Evolutionary conservation across 2,113 vertebrate genomes (phyloP).

Genomic region (Sitta europaea): DNA sequence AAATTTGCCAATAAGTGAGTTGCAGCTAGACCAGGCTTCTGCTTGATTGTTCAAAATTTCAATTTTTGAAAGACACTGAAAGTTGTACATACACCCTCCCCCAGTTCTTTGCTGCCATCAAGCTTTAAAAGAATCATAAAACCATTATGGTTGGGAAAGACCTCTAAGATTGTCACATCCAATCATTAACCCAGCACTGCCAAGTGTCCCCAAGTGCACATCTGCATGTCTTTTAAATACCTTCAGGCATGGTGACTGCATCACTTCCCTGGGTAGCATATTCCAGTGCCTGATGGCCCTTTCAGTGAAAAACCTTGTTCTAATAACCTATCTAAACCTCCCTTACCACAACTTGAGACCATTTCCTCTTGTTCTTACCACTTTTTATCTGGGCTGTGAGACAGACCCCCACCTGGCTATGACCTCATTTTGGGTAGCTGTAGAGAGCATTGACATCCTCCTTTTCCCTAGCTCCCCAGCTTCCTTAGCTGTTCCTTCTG

Average conservation of each 20-base stretch:
- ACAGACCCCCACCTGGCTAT: neutral
- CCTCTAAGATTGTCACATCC: neutral
- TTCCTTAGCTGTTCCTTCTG: fast-evolving
- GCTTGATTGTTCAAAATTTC: neutral
- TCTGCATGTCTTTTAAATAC: neutral
- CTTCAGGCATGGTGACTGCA: neutral
- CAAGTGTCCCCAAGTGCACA: neutral
- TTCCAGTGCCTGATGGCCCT: neutral
- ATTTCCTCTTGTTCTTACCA: neutral
- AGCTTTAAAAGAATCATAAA: neutral
- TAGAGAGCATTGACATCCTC: neutral
- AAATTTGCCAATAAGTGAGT: neutral
- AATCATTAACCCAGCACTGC: neutral
- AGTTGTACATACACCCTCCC: fast-evolving
- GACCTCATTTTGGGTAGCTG: neutral
- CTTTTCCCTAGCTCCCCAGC: neutral
- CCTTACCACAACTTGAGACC: neutral
- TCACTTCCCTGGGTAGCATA: neutral
- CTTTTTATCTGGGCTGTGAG: neutral
- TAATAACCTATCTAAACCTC: neutral
- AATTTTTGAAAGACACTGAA: neutral
- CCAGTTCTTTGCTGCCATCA: neutral
- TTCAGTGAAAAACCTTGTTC: neutral
- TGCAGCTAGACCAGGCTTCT: neutral
- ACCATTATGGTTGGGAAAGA: neutral